phyloP scores from a whole-genome alignment of 2,113 vertebrate genomes.

The Mobula birostris region DNA sequence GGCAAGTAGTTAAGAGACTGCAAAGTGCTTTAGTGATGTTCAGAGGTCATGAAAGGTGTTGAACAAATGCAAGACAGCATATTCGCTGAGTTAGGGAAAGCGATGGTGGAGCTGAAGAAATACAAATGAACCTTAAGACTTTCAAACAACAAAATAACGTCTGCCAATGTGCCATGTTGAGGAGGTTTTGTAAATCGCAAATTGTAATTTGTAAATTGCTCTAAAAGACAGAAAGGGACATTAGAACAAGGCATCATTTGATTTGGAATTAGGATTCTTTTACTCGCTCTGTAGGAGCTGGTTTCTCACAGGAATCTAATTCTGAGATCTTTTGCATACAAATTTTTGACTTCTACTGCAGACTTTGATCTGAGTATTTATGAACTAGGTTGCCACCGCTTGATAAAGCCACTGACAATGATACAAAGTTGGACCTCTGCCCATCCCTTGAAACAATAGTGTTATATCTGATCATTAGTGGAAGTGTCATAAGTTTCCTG shows the following conservation, averaged over 20 bases:
- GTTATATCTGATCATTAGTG: neutral
- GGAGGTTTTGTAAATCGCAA: neutral
- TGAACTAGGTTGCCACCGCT: neutral
- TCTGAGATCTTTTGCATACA: neutral
- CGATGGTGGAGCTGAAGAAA: neutral
- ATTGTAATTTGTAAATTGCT: neutral
- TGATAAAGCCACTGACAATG: neutral
- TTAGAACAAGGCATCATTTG: neutral
- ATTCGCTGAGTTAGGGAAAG: neutral
- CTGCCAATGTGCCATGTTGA: neutral
- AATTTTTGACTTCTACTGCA: neutral
- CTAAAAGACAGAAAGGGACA: neutral
- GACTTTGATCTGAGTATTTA: slow-evolving; percentile 21
- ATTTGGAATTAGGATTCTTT: neutral
- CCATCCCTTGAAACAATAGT: neutral
- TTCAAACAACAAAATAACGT: neutral
- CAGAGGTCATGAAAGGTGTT: neutral
- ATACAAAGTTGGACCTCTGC: neutral
- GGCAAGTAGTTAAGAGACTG: neutral
- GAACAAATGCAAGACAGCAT: neutral
- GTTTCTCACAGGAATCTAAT: slow-evolving; percentile 32
- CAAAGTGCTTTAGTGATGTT: neutral
- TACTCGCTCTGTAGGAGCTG: neutral
- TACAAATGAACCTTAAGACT: neutral
- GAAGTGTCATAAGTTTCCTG: neutral